These are phyloP conservation scores for Catharus fuscescens DNA, from an alignment of 2,113 vertebrate genomes.

Conservation along the genomic window DNA sequence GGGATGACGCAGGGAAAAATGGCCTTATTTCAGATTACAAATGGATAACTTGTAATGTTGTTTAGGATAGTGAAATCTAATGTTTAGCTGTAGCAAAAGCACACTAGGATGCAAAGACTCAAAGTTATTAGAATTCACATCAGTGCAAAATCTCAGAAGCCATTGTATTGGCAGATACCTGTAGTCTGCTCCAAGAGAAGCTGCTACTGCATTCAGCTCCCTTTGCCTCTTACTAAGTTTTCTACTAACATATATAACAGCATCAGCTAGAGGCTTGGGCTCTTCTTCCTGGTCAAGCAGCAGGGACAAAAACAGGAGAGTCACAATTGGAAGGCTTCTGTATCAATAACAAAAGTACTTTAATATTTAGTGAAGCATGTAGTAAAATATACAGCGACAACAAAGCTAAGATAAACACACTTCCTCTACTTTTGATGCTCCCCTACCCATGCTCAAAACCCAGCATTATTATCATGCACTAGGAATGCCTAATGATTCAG, in stretches of 20 bases:
- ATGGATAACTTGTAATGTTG: neutral
- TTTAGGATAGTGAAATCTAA: neutral
- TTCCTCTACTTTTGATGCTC: neutral
- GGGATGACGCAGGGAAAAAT: accelerated
- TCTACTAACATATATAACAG: slow-evolving; percentile 92
- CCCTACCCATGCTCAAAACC: neutral
- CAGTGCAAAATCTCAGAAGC: neutral
- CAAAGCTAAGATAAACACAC: neutral
- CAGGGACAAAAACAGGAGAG: neutral
- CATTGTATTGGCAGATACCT: slow-evolving; percentile 75
- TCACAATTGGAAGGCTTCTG: neutral
- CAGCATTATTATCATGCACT: neutral
- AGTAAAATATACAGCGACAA: neutral
- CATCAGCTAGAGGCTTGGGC: slow-evolving; percentile 75
- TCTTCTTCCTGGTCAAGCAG: slow-evolving; percentile 65
- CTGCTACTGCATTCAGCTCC: slow-evolving; percentile 88
- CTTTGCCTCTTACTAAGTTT: slow-evolving; percentile 91
- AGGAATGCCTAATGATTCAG: neutral
- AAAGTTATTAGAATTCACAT: neutral
- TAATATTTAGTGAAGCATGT: neutral
- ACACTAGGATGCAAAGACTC: neutral
- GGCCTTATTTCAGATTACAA: neutral
- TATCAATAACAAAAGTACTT: neutral
- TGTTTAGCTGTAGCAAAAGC: neutral
- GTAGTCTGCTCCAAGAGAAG: slow-evolving; percentile 94